These are phyloP conservation scores for Drosophila neotestacea DNA, from an alignment of 2,888 invertebrate species.

Conservation along the genomic window DNA sequence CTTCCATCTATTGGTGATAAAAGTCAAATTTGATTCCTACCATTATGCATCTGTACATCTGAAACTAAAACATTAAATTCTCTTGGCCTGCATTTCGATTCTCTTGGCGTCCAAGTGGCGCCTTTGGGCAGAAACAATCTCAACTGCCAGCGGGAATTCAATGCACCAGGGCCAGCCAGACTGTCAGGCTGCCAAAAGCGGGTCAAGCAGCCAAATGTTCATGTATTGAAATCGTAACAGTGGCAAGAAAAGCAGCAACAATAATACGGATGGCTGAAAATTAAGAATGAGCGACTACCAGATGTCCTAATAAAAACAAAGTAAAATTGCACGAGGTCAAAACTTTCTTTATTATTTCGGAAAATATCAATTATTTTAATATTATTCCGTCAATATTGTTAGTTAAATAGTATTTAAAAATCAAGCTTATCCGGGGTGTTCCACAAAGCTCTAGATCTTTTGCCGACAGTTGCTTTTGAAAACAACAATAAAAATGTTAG, in stretches of 20 bases:
- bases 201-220: slow-evolving; percentile 56
- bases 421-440: no score
- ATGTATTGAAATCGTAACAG: slow-evolving; percentile 52
- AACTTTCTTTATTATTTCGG: no score
- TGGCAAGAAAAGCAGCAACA: slow-evolving; percentile 34
- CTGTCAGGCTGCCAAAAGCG: slow-evolving; percentile 76
- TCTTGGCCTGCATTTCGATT: slow-evolving; percentile 31
- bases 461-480: no score
- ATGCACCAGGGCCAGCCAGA: slow-evolving; percentile 64
- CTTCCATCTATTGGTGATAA: background rate
- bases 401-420: no score
- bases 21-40: slow-evolving; percentile 8
- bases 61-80: slow-evolving; percentile 20
- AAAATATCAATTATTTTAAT: no score
- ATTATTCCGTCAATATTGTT: no score
- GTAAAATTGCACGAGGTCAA: no score
- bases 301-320: background rate
- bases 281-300: background rate
- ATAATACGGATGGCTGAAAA: background rate
- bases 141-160: slow-evolving; percentile 56
- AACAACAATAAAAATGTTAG: no score
- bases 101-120: slow-evolving; percentile 52
- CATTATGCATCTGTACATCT: slow-evolving; percentile 4
- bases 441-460: no score
- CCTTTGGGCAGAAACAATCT: slow-evolving; percentile 57